Evolutionary conservation across 92 coral and sea anemone species (phyloP).

Genomic region (Palythoa grandiflora): DNA sequence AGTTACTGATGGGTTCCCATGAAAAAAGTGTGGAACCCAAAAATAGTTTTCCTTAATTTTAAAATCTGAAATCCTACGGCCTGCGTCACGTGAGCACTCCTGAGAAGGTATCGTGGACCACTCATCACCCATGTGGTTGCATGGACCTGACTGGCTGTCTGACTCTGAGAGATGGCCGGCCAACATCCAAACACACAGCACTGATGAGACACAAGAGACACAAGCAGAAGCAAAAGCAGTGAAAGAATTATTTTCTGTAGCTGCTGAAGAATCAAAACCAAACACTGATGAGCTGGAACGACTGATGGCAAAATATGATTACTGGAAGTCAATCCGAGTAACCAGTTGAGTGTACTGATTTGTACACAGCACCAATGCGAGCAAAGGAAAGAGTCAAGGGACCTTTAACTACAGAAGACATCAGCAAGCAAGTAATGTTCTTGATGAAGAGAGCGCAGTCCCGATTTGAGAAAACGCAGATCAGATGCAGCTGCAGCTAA

Average conservation of each 20-base stretch:
- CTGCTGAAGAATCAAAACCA: slow-evolving; percentile 49
- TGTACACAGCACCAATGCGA: background rate
- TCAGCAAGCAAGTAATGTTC: slow-evolving; percentile 23
- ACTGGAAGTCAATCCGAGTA: slow-evolving; percentile 8
- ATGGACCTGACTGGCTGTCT: slow-evolving; percentile 76
- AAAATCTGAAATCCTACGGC: too few species aligned
- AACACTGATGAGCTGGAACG: slow-evolving; percentile 3
- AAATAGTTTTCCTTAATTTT: too few species aligned
- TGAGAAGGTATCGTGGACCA: slow-evolving; percentile 66
- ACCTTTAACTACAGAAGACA: slow-evolving; percentile 51
- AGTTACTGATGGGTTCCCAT: too few species aligned
- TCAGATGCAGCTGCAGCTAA: slow-evolving; percentile 13
- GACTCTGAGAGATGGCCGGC: slow-evolving; percentile 70
- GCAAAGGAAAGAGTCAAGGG: slow-evolving; percentile 20
- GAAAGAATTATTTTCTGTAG: slow-evolving; percentile 69
- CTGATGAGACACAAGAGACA: slow-evolving; percentile 68
- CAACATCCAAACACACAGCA: slow-evolving; percentile 59
- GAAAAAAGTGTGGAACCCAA: too few species aligned
- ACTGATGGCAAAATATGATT: background rate
- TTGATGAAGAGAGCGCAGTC: slow-evolving; percentile 42
- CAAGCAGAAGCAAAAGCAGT: slow-evolving; percentile 67
- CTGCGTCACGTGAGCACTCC: slow-evolving; percentile 60
- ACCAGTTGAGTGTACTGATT: slow-evolving; percentile 17
- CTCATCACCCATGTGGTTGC: slow-evolving; percentile 67
- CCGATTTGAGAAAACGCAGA: slow-evolving; percentile 15